phyloP scores from a whole-genome alignment of 2,113 vertebrate species.

The Chloropsis hardwickii region DNA sequence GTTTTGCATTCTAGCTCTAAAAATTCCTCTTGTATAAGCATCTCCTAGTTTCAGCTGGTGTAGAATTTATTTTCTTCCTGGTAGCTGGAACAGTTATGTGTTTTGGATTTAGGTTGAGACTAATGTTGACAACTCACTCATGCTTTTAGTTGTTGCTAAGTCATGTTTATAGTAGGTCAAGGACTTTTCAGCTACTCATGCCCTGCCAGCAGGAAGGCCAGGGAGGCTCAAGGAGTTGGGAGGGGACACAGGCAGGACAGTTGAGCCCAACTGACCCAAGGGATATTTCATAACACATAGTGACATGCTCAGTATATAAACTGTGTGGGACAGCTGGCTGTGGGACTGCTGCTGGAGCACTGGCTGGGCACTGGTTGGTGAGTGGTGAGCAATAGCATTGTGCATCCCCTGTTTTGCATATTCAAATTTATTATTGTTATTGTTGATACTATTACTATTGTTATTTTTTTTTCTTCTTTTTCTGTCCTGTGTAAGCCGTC shows the following conservation, averaged over 20 bases:
- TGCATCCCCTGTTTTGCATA: neutral
- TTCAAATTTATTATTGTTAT: neutral
- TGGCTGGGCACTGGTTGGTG: neutral
- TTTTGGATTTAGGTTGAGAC: neutral
- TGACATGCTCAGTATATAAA: neutral
- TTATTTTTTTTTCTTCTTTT: neutral
- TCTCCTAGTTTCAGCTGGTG: neutral
- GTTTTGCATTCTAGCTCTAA: neutral
- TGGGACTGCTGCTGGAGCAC: neutral
- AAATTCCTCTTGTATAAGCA: neutral
- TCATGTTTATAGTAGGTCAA: neutral
- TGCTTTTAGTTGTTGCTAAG: neutral
- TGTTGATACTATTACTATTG: no score
- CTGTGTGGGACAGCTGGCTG: neutral
- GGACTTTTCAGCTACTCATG: neutral
- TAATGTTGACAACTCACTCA: neutral
- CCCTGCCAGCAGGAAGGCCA: neutral
- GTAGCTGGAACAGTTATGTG: neutral
- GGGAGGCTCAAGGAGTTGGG: neutral
- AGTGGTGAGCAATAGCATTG: neutral
- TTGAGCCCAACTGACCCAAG: neutral
- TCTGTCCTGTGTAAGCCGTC: neutral
- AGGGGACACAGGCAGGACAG: neutral
- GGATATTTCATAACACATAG: neutral
- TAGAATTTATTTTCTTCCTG: neutral